phyloP scores from a whole-genome alignment of 2,797 vertebrate species.

The Sardinella longiceps region DNA sequence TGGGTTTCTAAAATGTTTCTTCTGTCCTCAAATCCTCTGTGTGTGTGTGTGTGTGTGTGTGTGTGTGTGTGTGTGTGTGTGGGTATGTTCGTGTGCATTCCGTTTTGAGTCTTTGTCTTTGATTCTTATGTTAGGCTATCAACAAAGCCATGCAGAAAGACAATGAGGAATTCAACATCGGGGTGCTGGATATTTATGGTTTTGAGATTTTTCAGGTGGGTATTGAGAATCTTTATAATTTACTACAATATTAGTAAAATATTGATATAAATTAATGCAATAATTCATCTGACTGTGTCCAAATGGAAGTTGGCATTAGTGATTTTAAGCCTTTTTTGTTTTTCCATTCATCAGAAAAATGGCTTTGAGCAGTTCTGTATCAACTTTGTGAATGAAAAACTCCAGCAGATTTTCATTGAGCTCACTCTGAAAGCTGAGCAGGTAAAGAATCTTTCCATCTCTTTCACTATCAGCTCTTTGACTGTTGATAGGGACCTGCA shows the following conservation, averaged over 20 bases:
- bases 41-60: slow-evolving; percentile 5
- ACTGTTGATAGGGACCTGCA: no score
- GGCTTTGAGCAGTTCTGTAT: slow-evolving; percentile 87
- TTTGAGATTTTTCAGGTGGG: slow-evolving; percentile 86
- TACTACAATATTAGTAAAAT: background rate
- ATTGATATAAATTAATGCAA: no score
- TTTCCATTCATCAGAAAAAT: slow-evolving; percentile 64
- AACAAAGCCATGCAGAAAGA: slow-evolving; percentile 84
- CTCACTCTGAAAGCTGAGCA: slow-evolving; percentile 85
- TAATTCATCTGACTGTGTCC: background rate
- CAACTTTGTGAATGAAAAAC: slow-evolving; percentile 87
- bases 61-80: background rate
- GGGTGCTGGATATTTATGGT: slow-evolving; percentile 85
- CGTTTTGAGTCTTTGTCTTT: background rate
- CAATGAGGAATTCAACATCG: slow-evolving; percentile 79
- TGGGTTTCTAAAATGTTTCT: no score
- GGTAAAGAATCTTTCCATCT: slow-evolving; percentile 56
- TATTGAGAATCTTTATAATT: background rate
- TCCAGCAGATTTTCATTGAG: slow-evolving; percentile 86
- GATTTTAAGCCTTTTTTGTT: background rate
- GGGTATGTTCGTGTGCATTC: background rate
- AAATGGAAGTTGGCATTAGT: background rate
- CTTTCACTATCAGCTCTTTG: background rate
- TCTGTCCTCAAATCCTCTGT: background rate
- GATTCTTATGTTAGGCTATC: slow-evolving; percentile 64